These are phyloP conservation scores for Lycia hirtaria DNA, from an alignment of 2,888 invertebrate genomes.

Conservation along the genomic window DNA sequence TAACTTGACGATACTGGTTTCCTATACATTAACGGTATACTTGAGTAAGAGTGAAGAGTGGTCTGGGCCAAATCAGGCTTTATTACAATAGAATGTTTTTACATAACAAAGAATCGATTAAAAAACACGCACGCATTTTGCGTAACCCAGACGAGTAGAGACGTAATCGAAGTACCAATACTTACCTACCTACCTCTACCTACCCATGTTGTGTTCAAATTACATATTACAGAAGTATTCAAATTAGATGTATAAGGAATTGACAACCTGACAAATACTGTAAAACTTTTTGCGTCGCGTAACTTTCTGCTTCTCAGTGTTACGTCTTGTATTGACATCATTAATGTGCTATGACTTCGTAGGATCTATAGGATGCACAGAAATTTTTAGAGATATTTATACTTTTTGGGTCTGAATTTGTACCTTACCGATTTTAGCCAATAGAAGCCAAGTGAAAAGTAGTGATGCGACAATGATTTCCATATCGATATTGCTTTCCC, in stretches of 20 bases:
- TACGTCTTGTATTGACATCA: slow-evolving; percentile 33
- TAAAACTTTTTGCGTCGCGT: slow-evolving; percentile 34
- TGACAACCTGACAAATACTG: slow-evolving; percentile 15
- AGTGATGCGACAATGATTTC: slow-evolving; percentile 24
- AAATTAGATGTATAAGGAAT: slow-evolving; percentile 37
- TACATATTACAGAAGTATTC: slow-evolving; percentile 29
- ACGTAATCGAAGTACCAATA: slow-evolving; percentile 15
- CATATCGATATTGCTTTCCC: slow-evolving; percentile 43
- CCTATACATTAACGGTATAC: slow-evolving; percentile 26
- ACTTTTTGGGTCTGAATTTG: too few relatives aligned
- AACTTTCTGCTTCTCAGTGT: slow-evolving; percentile 32
- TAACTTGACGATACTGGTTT: slow-evolving; percentile 25
- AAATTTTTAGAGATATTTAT: too few relatives aligned
- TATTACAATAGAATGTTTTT: slow-evolving; percentile 19
- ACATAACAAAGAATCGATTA: slow-evolving; percentile 25
- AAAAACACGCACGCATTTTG: slow-evolving; percentile 25
- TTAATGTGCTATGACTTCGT: neutral
- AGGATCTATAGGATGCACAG: neutral
- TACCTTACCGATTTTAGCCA: too few relatives aligned
- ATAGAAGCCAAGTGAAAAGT: slow-evolving; percentile 12
- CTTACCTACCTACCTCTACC: neutral
- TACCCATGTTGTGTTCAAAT: slow-evolving; percentile 7
- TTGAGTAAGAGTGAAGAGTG: slow-evolving; percentile 1
- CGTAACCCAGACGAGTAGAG: slow-evolving; percentile 21
- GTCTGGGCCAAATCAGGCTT: slow-evolving; percentile 8